A percentile compares a stretch with the other conserved stretches of the same genome.
These are phyloP conservation scores for Dicrostonyx torquatus DNA, from an alignment of 2,797 vertebrate genomes.

Conservation along the genomic window DNA sequence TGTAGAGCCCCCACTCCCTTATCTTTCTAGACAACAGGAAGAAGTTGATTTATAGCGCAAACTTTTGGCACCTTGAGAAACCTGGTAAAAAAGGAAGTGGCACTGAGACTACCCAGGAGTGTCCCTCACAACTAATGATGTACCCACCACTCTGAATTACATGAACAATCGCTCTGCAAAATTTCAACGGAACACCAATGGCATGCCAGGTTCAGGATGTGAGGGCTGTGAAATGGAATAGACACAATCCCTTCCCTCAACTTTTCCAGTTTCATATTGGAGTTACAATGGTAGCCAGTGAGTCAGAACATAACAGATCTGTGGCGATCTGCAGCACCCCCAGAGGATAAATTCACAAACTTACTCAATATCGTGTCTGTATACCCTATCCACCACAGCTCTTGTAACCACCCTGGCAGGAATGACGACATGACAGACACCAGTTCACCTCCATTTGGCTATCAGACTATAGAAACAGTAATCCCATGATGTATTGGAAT, in stretches of 20 bases:
- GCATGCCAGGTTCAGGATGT: neutral
- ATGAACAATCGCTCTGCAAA: neutral
- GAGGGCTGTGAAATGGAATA: neutral
- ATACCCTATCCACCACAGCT: neutral
- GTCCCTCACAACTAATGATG: neutral
- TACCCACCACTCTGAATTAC: neutral
- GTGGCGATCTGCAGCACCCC: neutral
- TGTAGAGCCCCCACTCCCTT: neutral
- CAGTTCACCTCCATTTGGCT: neutral
- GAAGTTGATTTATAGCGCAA: neutral
- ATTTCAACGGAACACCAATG: neutral
- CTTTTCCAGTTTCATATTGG: neutral
- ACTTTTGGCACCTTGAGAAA: neutral
- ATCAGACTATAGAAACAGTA: neutral
- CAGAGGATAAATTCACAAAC: neutral
- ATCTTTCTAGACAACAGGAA: neutral
- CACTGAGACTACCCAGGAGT: neutral
- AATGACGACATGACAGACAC: neutral
- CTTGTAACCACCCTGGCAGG: neutral
- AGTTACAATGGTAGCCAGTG: neutral
- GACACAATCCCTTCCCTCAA: neutral
- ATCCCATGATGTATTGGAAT: neutral
- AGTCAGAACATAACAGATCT: neutral
- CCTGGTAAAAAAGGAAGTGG: neutral
- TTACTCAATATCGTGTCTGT: neutral